These are phyloP conservation scores for Bradypodion pumilum DNA, from an alignment of 2,797 vertebrate species.

Conservation along the genomic window DNA sequence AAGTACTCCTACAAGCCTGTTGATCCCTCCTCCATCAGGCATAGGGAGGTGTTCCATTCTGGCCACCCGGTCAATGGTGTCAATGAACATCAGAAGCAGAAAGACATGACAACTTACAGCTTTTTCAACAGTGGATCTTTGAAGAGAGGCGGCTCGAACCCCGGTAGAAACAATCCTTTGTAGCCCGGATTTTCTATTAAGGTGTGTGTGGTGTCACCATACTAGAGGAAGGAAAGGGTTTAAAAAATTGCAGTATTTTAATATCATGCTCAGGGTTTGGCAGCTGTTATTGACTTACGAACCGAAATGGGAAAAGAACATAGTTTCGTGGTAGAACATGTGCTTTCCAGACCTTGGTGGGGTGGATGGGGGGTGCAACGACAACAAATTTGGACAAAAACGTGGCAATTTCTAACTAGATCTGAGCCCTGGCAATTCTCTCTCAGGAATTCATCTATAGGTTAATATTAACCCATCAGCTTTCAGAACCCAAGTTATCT, in stretches of 20 bases:
- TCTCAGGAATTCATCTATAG: too few relatives aligned
- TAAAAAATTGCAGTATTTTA: accelerated
- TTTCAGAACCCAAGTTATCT: too few relatives aligned
- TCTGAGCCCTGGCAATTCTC: too few relatives aligned
- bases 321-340: background rate
- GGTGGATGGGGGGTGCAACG: too few relatives aligned
- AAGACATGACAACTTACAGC: slow-evolving; percentile 81
- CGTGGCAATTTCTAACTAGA: too few relatives aligned
- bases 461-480: too few relatives aligned
- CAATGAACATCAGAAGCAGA: too few relatives aligned
- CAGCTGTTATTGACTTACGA: background rate
- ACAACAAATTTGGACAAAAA: too few relatives aligned
- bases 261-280: too few relatives aligned
- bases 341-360: background rate
- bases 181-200: slow-evolving; percentile 90
- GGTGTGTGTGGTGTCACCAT: slow-evolving; percentile 96
- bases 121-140: slow-evolving; percentile 82
- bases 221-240: slow-evolving; percentile 71
- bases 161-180: slow-evolving; percentile 89
- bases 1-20: background rate
- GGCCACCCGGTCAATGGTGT: too few relatives aligned
- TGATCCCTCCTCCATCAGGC: background rate
- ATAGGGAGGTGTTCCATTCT: too few relatives aligned
- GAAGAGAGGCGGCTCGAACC: slow-evolving; percentile 79
- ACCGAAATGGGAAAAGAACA: too few relatives aligned